A percentile compares a stretch with the other conserved stretches of the same genome.
These are phyloP conservation scores for Odontomachus brunneus DNA, from an alignment of 1,140 invertebrate genomes.

Conservation along the genomic window DNA sequence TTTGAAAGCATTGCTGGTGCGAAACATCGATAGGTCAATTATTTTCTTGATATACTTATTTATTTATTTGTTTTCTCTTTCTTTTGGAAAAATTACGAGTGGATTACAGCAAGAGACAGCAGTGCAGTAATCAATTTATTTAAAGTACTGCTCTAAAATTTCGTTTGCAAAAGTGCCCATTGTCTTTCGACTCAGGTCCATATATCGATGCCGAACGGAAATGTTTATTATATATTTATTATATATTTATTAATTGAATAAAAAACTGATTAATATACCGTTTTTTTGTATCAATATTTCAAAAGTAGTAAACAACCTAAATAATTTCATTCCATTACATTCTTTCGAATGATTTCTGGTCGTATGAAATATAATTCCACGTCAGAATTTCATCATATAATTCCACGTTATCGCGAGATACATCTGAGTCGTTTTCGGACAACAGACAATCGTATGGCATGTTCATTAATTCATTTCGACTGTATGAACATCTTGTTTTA, in stretches of 20 bases:
- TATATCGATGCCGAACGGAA: not conserved
- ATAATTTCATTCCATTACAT: not conserved
- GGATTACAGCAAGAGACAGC: constrained; percentile 32
- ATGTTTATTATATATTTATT: not conserved
- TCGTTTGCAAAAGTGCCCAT: constrained; percentile 6
- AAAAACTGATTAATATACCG: not conserved
- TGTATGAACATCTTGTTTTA: constrained; percentile 5
- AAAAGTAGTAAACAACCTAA: not conserved
- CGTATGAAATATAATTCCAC: not conserved
- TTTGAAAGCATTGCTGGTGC: constrained; percentile 61
- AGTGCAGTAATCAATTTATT: constrained; percentile 33
- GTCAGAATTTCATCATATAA: no score
- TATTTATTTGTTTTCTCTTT: not conserved
- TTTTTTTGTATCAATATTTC: not conserved
- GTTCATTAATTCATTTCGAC: not conserved
- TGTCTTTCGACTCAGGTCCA: constrained; percentile 17
- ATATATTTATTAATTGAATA: not conserved
- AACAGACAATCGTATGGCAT: constrained; percentile 13
- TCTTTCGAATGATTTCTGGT: not conserved
- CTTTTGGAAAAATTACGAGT: constrained; percentile 34
- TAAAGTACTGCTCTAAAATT: constrained; percentile 33
- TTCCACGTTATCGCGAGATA: not conserved
- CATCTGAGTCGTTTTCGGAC: constrained; percentile 24
- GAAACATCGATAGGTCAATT: constrained; percentile 59
- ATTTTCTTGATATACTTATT: not conserved